Evolutionary conservation across 2,888 invertebrate genomes (phyloP).

Genomic region (Dicyrtoma fusca): DNA sequence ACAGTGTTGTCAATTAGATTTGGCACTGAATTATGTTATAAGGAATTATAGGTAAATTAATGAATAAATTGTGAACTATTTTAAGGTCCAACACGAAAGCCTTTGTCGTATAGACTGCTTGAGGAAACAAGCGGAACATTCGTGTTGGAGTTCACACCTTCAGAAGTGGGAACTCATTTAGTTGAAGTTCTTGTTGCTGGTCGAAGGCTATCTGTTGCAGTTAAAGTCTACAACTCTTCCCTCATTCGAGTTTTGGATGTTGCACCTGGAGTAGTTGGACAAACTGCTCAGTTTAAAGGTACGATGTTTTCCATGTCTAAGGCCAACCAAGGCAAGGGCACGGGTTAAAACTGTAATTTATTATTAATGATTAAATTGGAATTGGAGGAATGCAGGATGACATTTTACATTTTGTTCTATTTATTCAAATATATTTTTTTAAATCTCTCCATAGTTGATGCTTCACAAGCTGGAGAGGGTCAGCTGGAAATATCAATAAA

Average conservation of each 20-base stretch:
- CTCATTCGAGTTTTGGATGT: slow-evolving; percentile 93
- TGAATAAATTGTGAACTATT: slow-evolving; percentile 50
- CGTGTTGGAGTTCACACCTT: slow-evolving; percentile 88
- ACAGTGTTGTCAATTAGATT: too few relatives aligned
- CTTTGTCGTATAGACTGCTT: slow-evolving; percentile 78
- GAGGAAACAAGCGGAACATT: slow-evolving; percentile 82
- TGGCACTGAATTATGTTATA: too few relatives aligned
- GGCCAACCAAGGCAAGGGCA: too few relatives aligned
- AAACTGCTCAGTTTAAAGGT: slow-evolving; percentile 96
- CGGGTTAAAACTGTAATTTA: too few relatives aligned
- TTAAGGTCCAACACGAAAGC: slow-evolving; percentile 78
- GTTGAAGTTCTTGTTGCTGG: slow-evolving; percentile 89
- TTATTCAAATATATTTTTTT: too few relatives aligned
- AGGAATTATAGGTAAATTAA: too few relatives aligned
- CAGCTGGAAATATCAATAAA: slow-evolving; percentile 99
- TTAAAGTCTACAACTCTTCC: slow-evolving; percentile 92
- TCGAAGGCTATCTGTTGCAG: slow-evolving; percentile 83
- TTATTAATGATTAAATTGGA: too few relatives aligned
- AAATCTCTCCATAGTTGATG: too few relatives aligned
- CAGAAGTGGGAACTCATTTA: slow-evolving; percentile 91
- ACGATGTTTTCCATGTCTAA: too few relatives aligned
- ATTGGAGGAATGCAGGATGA: too few relatives aligned
- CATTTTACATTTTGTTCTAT: too few relatives aligned
- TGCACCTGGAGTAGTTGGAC: slow-evolving; percentile 89
- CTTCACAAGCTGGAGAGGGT: slow-evolving; percentile 97